phyloP scores from a whole-genome alignment of 2,113 vertebrate species.

The Dicaeum eximium region DNA sequence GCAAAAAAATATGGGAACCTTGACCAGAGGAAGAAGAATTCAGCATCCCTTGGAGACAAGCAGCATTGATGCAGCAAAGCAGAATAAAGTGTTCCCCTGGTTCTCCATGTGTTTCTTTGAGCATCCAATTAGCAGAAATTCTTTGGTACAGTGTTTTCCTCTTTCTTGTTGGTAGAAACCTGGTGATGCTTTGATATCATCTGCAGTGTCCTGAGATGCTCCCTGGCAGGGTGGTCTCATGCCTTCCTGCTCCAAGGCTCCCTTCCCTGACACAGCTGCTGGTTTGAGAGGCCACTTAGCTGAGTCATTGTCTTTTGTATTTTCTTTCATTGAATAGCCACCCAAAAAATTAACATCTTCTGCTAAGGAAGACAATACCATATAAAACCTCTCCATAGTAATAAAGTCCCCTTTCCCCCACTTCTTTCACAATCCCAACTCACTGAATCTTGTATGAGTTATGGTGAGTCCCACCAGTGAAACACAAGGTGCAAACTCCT shows the following conservation, averaged over 20 bases:
- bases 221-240: neutral
- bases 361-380: neutral
- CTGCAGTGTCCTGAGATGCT: neutral
- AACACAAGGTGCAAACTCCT: neutral
- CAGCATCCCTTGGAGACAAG: neutral
- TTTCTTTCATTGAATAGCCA: neutral
- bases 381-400: neutral
- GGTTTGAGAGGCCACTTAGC: neutral
- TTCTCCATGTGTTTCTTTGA: neutral
- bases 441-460: neutral
- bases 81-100: accelerated
- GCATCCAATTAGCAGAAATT: neutral
- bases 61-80: accelerated
- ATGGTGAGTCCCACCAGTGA: neutral
- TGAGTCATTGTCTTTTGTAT: neutral
- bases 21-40: neutral
- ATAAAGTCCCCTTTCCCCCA: accelerated
- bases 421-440: neutral
- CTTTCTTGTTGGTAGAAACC: neutral
- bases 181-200: neutral
- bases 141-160: neutral
- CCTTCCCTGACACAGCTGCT: neutral
- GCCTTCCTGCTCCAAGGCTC: neutral
- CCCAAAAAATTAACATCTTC: neutral
- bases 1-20: neutral